phyloP scores from a whole-genome alignment of 2,888 invertebrate genomes.

The Rhabditoides inermis region DNA sequence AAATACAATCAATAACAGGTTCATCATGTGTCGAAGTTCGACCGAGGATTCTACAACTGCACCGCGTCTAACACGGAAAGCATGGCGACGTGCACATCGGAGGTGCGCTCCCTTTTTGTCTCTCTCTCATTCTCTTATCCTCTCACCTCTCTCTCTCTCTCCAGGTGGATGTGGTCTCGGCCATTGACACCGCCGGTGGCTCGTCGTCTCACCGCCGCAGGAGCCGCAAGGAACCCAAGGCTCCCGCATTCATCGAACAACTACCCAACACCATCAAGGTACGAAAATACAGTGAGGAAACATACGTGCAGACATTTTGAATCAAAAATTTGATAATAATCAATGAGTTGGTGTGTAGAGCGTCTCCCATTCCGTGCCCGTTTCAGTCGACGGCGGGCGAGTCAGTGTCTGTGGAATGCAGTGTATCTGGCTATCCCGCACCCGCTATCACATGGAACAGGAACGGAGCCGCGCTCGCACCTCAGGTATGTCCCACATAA shows the following conservation, averaged over 20 bases:
- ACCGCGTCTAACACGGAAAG: conserved; percentile 49
- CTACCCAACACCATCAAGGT: conserved; percentile 40
- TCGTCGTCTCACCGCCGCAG: conserved; percentile 21
- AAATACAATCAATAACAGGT: no score
- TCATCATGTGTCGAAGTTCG: conserved; percentile 44
- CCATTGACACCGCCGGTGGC: conserved; percentile 22
- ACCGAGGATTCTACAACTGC: conserved; percentile 51
- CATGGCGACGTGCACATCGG: conserved; percentile 45
- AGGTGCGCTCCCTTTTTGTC: conserved; percentile 19
- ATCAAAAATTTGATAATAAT: neutral
- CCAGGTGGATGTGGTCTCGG: conserved; percentile 30
- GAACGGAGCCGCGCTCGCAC: conserved; percentile 38
- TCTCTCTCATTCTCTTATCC: neutral
- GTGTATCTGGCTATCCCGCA: conserved; percentile 42
- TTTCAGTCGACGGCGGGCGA: conserved; percentile 33
- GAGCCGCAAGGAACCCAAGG: conserved; percentile 28
- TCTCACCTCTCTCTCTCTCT: neutral
- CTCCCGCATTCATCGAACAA: conserved; percentile 45
- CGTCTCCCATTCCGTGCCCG: neutral
- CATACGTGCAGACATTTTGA: neutral
- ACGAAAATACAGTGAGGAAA: no score
- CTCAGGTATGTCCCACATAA: conserved; percentile 18
- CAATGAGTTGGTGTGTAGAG: neutral
- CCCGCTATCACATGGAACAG: conserved; percentile 45
- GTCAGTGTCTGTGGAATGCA: conserved; percentile 45